Base-by-base conservation (phyloP, 2,113 vertebrate genomes). In the Cyanistes caeruleus region DNA sequence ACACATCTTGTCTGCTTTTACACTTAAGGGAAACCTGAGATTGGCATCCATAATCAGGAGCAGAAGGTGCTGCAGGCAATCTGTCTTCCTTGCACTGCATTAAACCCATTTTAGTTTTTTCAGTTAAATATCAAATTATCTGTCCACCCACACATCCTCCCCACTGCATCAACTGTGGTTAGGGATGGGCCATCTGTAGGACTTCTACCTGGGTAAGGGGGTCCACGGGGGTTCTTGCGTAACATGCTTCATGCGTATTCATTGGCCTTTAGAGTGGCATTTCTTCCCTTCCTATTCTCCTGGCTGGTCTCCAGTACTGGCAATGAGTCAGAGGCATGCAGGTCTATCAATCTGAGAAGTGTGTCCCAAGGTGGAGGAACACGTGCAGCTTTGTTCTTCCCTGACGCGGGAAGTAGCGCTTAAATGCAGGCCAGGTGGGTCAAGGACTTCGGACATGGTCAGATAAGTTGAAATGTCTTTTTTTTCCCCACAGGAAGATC, bases 21-120 rank as follows among this genome's bases (percentile, higher is more conserved):
- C 79, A 93, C 88, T 69, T 84, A 41, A 65, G 58, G 74, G 74
- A 92, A 93, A 95, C 90, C 93, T 96, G 93, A 96, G 80, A 81
- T 84, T 96, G 96, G 83, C 95, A 96, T 89, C 79, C 70, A 11
- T 94, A 96, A 94, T 95, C 89, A 91, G 94, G 88, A 97, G 92
- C 95, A 97, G 95, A 96, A 95, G 91, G 93, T 95, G 89, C 90
- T 95, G 77, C 41, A 92, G 87, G 76, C 96, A 95, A 53, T 94
- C 89, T 95, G 91, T 90, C 90, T 95, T 96, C 46, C 76, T 86
- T 86, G 79, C 56, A 48, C 76, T 87, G 86, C 87, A 94, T 94
- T 94, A 95, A 93, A 93, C 77, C 81, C 53, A 10, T 90, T 95
- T 94, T 93, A 89, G 83, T 93, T 90, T 93, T 84, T 92, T 94